Evolutionary conservation across 2,113 vertebrate species (phyloP).

Genomic region (Oplegnathus fasciatus): DNA sequence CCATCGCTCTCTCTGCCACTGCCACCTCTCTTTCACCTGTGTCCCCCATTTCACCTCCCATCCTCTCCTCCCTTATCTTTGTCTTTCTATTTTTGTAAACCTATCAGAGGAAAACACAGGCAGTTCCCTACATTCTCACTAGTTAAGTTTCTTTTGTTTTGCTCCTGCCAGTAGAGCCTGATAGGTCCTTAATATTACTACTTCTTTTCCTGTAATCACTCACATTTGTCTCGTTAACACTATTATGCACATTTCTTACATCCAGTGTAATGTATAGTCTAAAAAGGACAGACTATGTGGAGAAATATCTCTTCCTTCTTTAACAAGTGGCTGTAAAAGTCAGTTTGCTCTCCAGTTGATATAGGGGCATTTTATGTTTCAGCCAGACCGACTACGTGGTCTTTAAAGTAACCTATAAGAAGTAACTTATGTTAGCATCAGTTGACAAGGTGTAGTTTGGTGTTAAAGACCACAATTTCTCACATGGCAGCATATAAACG

Average conservation of each 20-base stretch:
- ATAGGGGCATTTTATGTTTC: neutral
- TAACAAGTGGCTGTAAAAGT: neutral
- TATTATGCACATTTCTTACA: neutral
- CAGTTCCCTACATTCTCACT: neutral
- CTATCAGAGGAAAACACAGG: neutral
- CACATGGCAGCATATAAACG: neutral
- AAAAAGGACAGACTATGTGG: neutral
- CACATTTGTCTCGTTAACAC: neutral
- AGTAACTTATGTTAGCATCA: neutral
- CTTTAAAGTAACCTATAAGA: neutral
- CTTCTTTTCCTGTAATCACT: neutral
- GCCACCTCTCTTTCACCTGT: slow-evolving; percentile 41
- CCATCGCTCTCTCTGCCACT: slow-evolving; percentile 83
- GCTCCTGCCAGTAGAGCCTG: neutral
- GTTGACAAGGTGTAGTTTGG: neutral
- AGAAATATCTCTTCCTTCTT: neutral
- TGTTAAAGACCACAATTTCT: neutral
- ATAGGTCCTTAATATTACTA: neutral
- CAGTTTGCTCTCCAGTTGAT: neutral
- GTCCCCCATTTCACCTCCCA: slow-evolving; percentile 1
- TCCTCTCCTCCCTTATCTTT: slow-evolving; percentile 10
- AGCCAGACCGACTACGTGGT: neutral
- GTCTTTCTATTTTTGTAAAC: neutral
- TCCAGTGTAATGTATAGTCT: neutral
- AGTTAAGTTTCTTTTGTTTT: neutral